phyloP scores from a whole-genome alignment of 1,140 invertebrate species.

The Aleiodes sp. region DNA sequence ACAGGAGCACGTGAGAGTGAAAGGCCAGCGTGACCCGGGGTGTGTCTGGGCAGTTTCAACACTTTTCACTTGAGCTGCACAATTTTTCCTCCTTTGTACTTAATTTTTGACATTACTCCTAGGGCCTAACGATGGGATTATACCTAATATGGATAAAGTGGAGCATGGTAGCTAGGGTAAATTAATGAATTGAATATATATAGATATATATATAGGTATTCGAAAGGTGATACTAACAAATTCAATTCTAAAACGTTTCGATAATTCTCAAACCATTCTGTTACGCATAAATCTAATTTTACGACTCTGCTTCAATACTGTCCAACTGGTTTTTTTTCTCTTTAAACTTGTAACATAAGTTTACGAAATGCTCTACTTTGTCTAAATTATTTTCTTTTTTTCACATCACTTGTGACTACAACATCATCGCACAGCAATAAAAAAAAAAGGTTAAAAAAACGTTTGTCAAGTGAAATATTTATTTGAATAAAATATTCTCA shows the following conservation, averaged over 20 bases:
- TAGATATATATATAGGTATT: too few species aligned
- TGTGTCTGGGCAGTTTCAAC: constrained; percentile 38
- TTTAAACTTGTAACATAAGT: background rate
- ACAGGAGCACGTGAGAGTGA: constrained; percentile 34
- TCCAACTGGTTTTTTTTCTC: background rate
- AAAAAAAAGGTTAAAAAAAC: too few species aligned
- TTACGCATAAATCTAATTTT: background rate
- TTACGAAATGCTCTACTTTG: constrained; percentile 7
- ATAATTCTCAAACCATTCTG: background rate
- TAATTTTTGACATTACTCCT: background rate
- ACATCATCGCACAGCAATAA: too few species aligned
- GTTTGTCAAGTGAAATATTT: too few species aligned
- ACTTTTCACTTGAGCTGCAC: constrained; percentile 33
- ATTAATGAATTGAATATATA: too few species aligned
- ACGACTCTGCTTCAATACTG: background rate
- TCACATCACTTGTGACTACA: too few species aligned
- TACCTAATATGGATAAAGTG: background rate
- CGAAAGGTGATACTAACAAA: background rate
- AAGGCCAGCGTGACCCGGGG: constrained; percentile 40
- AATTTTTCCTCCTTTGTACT: constrained; percentile 20
- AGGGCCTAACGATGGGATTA: background rate
- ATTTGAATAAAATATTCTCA: too few species aligned
- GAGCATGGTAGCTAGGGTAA: background rate
- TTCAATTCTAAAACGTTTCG: background rate
- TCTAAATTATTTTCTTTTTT: background rate